phyloP scores from a whole-genome alignment of 2,888 invertebrate genomes.

The Ornithoptera alexandrae region DNA sequence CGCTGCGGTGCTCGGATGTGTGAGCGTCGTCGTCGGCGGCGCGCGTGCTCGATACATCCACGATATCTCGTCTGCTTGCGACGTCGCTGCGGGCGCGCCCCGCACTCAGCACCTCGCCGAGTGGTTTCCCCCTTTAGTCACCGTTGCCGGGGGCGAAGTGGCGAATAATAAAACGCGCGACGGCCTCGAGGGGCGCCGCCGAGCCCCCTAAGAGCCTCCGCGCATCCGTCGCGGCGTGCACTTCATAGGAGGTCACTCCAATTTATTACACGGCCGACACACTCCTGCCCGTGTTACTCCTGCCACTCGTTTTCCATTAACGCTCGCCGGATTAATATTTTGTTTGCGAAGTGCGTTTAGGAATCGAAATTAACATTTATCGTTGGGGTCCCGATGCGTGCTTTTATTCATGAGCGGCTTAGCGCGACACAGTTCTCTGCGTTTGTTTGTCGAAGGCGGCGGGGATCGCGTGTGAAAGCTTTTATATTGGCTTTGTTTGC shows the following conservation, averaged over 20 bases:
- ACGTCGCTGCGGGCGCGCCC: constrained; percentile 39
- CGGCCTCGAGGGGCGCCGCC: constrained; percentile 45
- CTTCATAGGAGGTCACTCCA: constrained; percentile 58
- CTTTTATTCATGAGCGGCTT: constrained; percentile 78
- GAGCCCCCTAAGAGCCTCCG: constrained; percentile 36
- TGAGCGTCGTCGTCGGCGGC: neutral
- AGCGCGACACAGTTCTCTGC: constrained; percentile 72
- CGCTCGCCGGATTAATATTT: constrained; percentile 76
- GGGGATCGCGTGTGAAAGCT: constrained; percentile 77
- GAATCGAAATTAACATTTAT: constrained; percentile 79
- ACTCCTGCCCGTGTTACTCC: constrained; percentile 59
- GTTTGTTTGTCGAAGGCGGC: constrained; percentile 72
- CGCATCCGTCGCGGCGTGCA: constrained; percentile 36
- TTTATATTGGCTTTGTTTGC: constrained; percentile 73
- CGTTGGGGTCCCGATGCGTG: constrained; percentile 72
- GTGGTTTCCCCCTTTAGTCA: constrained; percentile 67
- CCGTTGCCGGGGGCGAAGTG: constrained; percentile 52
- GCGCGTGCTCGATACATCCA: constrained; percentile 34
- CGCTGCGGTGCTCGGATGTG: neutral
- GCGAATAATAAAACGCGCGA: constrained; percentile 62
- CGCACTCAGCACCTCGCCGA: constrained; percentile 43
- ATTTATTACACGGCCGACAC: constrained; percentile 68
- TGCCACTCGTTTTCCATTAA: constrained; percentile 75
- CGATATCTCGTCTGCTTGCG: constrained; percentile 40
- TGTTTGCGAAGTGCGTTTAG: constrained; percentile 74